phyloP scores from a whole-genome alignment of 2,888 invertebrate species.

The Invenusta paracnida region DNA sequence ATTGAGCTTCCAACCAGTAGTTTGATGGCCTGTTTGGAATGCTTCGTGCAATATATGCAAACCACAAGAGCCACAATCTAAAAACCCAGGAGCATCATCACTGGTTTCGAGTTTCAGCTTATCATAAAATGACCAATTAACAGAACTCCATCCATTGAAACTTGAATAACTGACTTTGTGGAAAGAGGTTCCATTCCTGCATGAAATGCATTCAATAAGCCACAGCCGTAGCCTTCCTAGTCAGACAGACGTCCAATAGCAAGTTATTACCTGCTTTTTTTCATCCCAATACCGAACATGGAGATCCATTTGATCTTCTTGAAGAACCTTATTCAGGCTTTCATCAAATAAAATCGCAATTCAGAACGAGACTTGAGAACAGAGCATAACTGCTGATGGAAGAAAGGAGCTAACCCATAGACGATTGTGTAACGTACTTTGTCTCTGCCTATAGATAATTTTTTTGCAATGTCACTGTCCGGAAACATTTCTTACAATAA shows the following conservation, averaged over 20 bases:
- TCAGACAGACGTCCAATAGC: background rate
- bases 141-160: background rate
- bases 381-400: background rate
- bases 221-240: background rate
- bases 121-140: background rate
- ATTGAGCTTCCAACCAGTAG: slow-evolving; percentile 10
- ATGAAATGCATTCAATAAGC: background rate
- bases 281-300: background rate
- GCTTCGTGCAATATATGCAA: slow-evolving; percentile 2
- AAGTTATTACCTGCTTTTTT: background rate
- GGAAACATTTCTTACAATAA: no score
- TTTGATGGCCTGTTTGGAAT: slow-evolving; percentile 1
- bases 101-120: background rate
- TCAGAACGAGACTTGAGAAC: background rate
- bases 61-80: background rate
- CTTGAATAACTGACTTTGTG: background rate
- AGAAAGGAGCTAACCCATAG: background rate
- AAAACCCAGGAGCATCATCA: background rate
- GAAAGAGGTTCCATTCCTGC: background rate
- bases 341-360: background rate
- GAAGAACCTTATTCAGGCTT: background rate
- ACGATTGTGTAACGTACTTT: background rate
- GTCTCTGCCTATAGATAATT: background rate
- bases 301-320: background rate
- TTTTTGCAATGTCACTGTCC: background rate